Base-by-base conservation (phyloP, 2,888 invertebrate species). In the Pyrochroa serraticornis region DNA sequence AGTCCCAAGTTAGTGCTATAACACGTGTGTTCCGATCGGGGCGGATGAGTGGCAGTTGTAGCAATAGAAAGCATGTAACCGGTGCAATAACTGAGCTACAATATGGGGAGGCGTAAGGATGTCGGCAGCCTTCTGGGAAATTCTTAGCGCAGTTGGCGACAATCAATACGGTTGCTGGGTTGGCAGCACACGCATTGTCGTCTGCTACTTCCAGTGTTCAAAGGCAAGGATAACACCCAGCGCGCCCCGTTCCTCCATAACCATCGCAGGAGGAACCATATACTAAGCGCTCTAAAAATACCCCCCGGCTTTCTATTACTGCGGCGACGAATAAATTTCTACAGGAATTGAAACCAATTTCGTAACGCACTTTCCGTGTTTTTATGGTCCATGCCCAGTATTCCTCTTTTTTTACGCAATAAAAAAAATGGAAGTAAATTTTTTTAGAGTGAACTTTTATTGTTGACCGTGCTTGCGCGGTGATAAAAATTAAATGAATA, bases 81-180 rank as follows among this genome's bases (percentile, higher is more conserved):
- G 50, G 58, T 50, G 56, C 64, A 64, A 64, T 64, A 64, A 62
- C 64, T 47, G 58, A 58, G 55, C 64, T 62, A 58, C 58, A 60
- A 58, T 60, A 62, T 60, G 55, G 60, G 53, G 58, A 56, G 55
- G 52, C 57, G 63, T 54, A 57, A 62, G 55, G 61, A 63, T 59
- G 63, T 59, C 58, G 58, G 59, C 59, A 46, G 60, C 60, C 66
- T 67, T 68, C 68, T 66, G 64, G 65, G 68, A 65, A 64, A 66
- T 66, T 68, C 65, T 63, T 65, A 66, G 66, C 67, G 67, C 64
- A 67, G 63, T 69, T 65, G 65, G 67, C 67, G 69, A 71, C 68
- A 71, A 71, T 71, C 71, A 69, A 71, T 71, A 71, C 68, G 66
- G 68, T 69, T 71, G 69, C 68, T 62, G 69, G 69, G 70, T 65